These are phyloP conservation scores for Eudorcas thomsonii DNA, from an alignment of 2,113 vertebrate genomes.

Conservation along the genomic window DNA sequence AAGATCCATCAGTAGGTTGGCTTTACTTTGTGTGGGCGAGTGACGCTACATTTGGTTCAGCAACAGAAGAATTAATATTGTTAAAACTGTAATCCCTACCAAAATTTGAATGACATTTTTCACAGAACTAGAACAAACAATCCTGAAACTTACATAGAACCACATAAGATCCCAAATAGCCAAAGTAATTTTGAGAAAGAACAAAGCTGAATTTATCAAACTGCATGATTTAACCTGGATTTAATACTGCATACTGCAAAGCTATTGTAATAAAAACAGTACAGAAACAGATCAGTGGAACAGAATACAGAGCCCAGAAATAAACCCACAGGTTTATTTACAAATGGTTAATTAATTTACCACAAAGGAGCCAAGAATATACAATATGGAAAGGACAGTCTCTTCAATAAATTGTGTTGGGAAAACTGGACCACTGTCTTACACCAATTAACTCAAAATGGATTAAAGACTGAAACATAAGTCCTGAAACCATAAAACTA, in stretches of 20 bases:
- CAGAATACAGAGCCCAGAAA: neutral
- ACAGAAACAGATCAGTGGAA: neutral
- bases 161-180: neutral
- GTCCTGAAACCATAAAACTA: neutral
- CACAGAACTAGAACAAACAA: neutral
- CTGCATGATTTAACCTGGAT: neutral
- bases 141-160: neutral
- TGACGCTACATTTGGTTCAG: neutral
- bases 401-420: neutral
- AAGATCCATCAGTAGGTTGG: neutral
- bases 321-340: neutral
- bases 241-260: neutral
- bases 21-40: neutral
- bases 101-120: neutral
- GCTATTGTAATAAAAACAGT: neutral
- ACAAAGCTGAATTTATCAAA: neutral
- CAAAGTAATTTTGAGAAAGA: neutral
- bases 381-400: neutral
- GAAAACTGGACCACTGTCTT: neutral
- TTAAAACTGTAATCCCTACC: neutral
- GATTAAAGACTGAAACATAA: neutral
- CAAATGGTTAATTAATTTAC: neutral
- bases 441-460: neutral
- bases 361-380: neutral
- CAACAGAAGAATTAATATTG: neutral